phyloP scores from a whole-genome alignment of 1,140 invertebrate genomes.

The Mactra quadrangularis region DNA sequence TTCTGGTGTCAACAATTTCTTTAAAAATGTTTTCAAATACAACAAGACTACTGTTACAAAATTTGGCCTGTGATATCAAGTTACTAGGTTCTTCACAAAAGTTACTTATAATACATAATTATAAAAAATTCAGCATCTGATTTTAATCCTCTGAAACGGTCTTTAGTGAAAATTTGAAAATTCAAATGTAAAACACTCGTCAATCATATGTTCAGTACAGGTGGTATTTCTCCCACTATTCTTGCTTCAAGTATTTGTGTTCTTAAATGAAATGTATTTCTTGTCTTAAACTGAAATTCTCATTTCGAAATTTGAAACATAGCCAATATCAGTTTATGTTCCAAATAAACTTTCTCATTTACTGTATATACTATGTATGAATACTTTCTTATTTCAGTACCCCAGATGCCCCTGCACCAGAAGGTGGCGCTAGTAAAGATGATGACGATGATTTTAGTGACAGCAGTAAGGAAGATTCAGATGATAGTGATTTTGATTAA shows the following conservation, averaged over 20 bases:
- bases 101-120: not conserved
- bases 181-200: too few relatives aligned
- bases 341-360: not conserved
- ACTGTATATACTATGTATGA: not conserved
- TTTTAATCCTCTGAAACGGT: too few relatives aligned
- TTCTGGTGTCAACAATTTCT: not conserved
- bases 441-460: constrained; percentile 70
- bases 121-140: too few relatives aligned
- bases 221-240: too few relatives aligned
- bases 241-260: too few relatives aligned
- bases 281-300: too few relatives aligned
- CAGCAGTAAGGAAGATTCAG: constrained; percentile 46
- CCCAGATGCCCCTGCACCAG: constrained; percentile 77
- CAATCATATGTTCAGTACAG: too few relatives aligned
- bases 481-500: constrained; percentile 51
- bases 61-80: not conserved
- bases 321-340: too few relatives aligned
- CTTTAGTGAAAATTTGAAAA: too few relatives aligned
- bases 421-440: constrained; percentile 54
- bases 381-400: constrained; percentile 64
- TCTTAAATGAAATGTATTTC: too few relatives aligned
- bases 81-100: not conserved
- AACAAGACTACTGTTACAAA: not conserved
- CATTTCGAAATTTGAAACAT: too few relatives aligned
- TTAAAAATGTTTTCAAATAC: not conserved